Percentiles rank a stretch among this genome's conserved stretches.
Conservation (phyloP, 2,113 vertebrate species). For the Perccottus glenii region DNA sequence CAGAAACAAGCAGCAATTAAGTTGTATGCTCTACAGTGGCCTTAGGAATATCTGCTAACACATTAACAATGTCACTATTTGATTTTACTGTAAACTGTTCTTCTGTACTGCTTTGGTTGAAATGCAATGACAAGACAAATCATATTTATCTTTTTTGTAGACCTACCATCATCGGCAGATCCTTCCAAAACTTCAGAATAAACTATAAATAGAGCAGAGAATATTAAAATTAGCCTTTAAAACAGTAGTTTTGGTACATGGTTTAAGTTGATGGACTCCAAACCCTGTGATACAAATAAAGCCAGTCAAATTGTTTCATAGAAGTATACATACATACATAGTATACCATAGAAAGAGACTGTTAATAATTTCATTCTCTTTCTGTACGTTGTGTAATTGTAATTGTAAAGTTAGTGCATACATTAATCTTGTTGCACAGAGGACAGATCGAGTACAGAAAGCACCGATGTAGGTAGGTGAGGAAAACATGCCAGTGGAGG, state of each 20-base stretch:
- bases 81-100: too few relatives aligned
- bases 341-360: too few relatives aligned
- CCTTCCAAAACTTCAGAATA: conserved; percentile 39
- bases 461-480: conserved; percentile 29
- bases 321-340: too few relatives aligned
- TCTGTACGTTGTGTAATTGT: conserved; percentile 1
- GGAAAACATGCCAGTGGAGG: conserved; percentile 31
- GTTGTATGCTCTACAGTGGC: not conserved
- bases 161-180: conserved; percentile 50
- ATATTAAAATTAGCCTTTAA: not conserved
- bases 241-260: not conserved
- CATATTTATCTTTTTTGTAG: too few relatives aligned
- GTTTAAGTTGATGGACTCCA: too few relatives aligned
- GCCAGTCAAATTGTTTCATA: too few relatives aligned
- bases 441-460: conserved; percentile 16
- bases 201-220: conserved; percentile 33
- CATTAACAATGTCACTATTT: too few relatives aligned
- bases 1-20: not conserved
- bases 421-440: conserved; percentile 9
- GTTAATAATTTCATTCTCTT: conserved; percentile 14
- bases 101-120: not conserved
- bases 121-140: too few relatives aligned
- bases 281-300: too few relatives aligned
- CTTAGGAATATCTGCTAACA: not conserved
- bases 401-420: not conserved